phyloP scores from a whole-genome alignment of 2,888 invertebrate genomes.

The Keiferia lycopersicella region DNA sequence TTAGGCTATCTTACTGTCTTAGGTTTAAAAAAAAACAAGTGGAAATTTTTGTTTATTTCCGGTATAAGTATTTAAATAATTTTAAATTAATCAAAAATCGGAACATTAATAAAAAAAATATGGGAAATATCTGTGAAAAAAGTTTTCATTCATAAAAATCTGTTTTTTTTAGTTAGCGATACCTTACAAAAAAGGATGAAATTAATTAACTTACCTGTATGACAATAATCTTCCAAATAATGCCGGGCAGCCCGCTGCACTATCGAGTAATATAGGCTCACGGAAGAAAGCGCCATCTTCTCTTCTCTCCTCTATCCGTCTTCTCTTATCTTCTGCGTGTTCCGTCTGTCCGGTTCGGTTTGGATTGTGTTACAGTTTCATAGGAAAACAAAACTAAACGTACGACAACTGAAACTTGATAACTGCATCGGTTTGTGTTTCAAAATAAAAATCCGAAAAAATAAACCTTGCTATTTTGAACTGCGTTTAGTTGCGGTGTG shows the following conservation, averaged over 20 bases:
- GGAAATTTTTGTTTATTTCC: no score
- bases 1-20: no score
- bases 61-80: no score
- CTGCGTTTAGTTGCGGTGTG: slow-evolving; percentile 71
- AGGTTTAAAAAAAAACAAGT: no score
- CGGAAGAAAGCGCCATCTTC: slow-evolving; percentile 83
- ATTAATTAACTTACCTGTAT: slow-evolving; percentile 77
- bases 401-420: slow-evolving; percentile 59
- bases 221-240: slow-evolving; percentile 85
- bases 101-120: no score
- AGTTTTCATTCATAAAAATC: no score
- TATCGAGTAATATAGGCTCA: slow-evolving; percentile 85
- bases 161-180: no score
- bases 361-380: slow-evolving; percentile 47
- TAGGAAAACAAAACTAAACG: slow-evolving; percentile 60
- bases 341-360: slow-evolving; percentile 54
- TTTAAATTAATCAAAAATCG: no score
- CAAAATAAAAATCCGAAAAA: slow-evolving; percentile 49
- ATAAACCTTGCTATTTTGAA: slow-evolving; percentile 63
- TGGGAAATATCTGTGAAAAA: no score
- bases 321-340: slow-evolving; percentile 39
- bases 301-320: slow-evolving; percentile 50
- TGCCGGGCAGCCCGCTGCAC: slow-evolving; percentile 85
- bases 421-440: slow-evolving; percentile 59
- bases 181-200: no score